Evolutionary conservation across 2,113 vertebrate species (phyloP).

Genomic region (Oostethus manadensis): DNA sequence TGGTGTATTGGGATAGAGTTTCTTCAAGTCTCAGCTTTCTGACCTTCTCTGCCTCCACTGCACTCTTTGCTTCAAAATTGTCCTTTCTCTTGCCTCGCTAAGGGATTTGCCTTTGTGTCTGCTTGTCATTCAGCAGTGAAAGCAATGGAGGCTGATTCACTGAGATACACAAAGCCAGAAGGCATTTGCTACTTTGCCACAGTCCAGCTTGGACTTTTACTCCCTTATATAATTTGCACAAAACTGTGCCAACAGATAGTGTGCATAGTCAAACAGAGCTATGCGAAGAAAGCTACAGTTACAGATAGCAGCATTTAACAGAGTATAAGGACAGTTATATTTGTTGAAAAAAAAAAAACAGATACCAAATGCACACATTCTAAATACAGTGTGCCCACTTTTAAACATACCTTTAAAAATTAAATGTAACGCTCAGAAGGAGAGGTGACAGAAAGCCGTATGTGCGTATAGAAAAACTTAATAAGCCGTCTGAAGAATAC

Average conservation of each 20-base stretch:
- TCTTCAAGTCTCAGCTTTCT: constrained; percentile 62
- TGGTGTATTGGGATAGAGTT: constrained; percentile 63
- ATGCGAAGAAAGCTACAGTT: constrained; percentile 6
- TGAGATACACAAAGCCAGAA: constrained; percentile 71
- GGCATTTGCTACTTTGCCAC: constrained; percentile 22
- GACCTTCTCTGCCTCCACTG: constrained; percentile 61
- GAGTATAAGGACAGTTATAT: constrained; percentile 12
- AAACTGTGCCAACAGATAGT: constrained; percentile 27
- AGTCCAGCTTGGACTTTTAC: constrained; percentile 46
- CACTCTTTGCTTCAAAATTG: constrained; percentile 42
- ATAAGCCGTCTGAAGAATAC: constrained; percentile 44
- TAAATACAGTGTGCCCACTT: neutral
- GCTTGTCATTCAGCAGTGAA: constrained; percentile 77
- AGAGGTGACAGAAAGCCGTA: constrained; percentile 23
- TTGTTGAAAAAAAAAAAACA: constrained; percentile 29
- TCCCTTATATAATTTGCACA: constrained; percentile 27
- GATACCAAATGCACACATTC: neutral
- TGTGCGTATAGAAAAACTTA: constrained; percentile 45
- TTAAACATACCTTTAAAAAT: constrained; percentile 14
- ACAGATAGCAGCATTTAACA: neutral
- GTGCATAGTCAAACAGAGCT: constrained; percentile 7
- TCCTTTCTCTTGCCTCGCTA: constrained; percentile 49
- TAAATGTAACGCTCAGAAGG: constrained; percentile 10
- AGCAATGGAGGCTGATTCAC: constrained; percentile 68
- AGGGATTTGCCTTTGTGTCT: constrained; percentile 80